These are phyloP conservation scores for Psilanteris sp. DNA, from an alignment of 1,140 invertebrate genomes.

Conservation along the genomic window DNA sequence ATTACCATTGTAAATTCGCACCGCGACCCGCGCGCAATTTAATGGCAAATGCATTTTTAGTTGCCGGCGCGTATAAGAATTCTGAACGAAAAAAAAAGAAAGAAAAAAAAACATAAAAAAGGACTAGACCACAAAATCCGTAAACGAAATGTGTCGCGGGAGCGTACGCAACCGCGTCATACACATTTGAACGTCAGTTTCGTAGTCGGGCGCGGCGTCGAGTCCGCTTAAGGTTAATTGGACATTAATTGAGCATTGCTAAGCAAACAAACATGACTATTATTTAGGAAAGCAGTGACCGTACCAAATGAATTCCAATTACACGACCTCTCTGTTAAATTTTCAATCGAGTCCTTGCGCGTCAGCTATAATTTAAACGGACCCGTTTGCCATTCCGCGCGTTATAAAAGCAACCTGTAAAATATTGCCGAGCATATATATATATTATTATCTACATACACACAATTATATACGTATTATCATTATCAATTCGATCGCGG, in stretches of 20 bases:
- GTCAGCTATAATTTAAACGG: constrained; percentile 13
- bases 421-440: too few relatives aligned
- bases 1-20: not conserved
- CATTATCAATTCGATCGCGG: too few relatives aligned
- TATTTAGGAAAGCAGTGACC: constrained; percentile 12
- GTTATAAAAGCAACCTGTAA: constrained; percentile 15
- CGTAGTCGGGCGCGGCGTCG: not conserved
- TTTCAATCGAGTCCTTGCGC: constrained; percentile 5
- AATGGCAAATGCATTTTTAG: not conserved
- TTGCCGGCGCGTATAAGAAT: too few relatives aligned
- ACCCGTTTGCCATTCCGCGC: constrained; percentile 1
- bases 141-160: too few relatives aligned
- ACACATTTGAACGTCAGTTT: constrained; percentile 7
- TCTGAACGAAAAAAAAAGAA: too few relatives aligned
- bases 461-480: too few relatives aligned
- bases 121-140: too few relatives aligned
- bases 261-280: constrained; percentile 21
- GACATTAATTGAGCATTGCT: constrained; percentile 23
- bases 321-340: not conserved
- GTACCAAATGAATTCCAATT: constrained; percentile 19
- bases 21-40: not conserved
- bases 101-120: too few relatives aligned
- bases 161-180: too few relatives aligned
- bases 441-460: too few relatives aligned
- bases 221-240: constrained; percentile 12